Percentiles rank a stretch among this genome's conserved stretches.
Evolutionary conservation across 1,140 invertebrate species (phyloP).

Genomic region (Euschistus heros): DNA sequence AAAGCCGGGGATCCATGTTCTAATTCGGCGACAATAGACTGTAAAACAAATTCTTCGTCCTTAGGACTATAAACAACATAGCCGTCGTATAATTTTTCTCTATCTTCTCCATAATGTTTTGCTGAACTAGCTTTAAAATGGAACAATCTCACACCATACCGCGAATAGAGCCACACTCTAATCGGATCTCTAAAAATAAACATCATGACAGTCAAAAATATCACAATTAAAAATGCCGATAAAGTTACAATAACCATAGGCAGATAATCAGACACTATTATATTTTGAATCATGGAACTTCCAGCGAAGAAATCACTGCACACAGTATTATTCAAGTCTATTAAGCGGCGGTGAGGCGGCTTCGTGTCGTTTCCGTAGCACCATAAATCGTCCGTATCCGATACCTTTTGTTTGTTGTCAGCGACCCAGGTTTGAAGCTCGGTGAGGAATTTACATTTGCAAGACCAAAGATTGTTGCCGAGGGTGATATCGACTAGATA

Average conservation of each 20-base stretch:
- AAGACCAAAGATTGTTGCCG: constrained; percentile 76
- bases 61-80: constrained; percentile 87
- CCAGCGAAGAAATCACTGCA: constrained; percentile 74
- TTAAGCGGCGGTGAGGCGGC: constrained; percentile 54
- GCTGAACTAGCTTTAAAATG: constrained; percentile 38
- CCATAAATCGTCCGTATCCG: constrained; percentile 64
- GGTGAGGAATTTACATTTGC: constrained; percentile 79
- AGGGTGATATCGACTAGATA: constrained; percentile 60
- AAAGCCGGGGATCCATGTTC: constrained; percentile 63
- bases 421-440: constrained; percentile 72
- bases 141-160: constrained; percentile 71
- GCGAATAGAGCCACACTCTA: constrained; percentile 75
- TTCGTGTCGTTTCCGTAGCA: constrained; percentile 67
- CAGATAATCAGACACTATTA: constrained; percentile 72
- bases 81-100: constrained; percentile 81
- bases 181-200: constrained; percentile 76
- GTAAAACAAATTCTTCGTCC: constrained; percentile 79
- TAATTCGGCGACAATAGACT: constrained; percentile 69
- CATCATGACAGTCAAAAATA: constrained; percentile 59
- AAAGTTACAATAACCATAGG: constrained; percentile 66
- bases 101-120: constrained; percentile 51
- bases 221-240: constrained; percentile 57
- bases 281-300: constrained; percentile 68
- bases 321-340: constrained; percentile 69
- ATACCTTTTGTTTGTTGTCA: constrained; percentile 66